A percentile compares a stretch with the other conserved stretches of the same genome.
These are phyloP conservation scores for Drosophila fuyamai DNA, from an alignment of 1,140 invertebrate genomes.

Conservation along the genomic window DNA sequence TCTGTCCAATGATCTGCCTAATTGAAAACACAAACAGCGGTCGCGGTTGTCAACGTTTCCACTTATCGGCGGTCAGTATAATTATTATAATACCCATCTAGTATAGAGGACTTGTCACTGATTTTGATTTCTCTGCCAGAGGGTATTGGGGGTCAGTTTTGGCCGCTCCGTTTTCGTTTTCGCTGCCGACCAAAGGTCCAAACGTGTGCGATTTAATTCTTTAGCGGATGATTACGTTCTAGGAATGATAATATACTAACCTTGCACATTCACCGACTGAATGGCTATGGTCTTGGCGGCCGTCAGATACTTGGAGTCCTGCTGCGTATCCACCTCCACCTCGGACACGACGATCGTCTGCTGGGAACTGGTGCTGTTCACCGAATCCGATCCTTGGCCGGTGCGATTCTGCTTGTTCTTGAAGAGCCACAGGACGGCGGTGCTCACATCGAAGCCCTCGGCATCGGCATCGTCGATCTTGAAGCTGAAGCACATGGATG, in stretches of 20 bases:
- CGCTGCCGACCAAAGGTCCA: slow-evolving; percentile 40
- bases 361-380: slow-evolving; percentile 15
- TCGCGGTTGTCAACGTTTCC: slow-evolving; percentile 50
- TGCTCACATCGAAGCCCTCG: slow-evolving; percentile 89
- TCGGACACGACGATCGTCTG: slow-evolving; percentile 92
- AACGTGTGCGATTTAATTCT: slow-evolving; percentile 21
- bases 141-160: slow-evolving; percentile 49
- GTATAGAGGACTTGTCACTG: slow-evolving; percentile 45
- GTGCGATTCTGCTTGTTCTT: slow-evolving; percentile 86
- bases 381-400: slow-evolving; percentile 83
- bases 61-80: slow-evolving; percentile 55
- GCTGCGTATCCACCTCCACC: slow-evolving; percentile 91
- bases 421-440: slow-evolving; percentile 92
- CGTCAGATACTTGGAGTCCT: slow-evolving; percentile 89
- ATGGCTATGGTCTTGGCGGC: slow-evolving; percentile 91
- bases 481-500: slow-evolving; percentile 90
- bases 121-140: slow-evolving; percentile 43
- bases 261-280: slow-evolving; percentile 88
- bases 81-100: slow-evolving; percentile 40
- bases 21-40: slow-evolving; percentile 51
- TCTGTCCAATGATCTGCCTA: slow-evolving; percentile 55
- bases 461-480: slow-evolving; percentile 89
- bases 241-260: slow-evolving; percentile 77
- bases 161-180: neutral
- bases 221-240: slow-evolving; percentile 11